Conservation (phyloP, 23 tunicate species). For the Botrylloides violaceus region DNA sequence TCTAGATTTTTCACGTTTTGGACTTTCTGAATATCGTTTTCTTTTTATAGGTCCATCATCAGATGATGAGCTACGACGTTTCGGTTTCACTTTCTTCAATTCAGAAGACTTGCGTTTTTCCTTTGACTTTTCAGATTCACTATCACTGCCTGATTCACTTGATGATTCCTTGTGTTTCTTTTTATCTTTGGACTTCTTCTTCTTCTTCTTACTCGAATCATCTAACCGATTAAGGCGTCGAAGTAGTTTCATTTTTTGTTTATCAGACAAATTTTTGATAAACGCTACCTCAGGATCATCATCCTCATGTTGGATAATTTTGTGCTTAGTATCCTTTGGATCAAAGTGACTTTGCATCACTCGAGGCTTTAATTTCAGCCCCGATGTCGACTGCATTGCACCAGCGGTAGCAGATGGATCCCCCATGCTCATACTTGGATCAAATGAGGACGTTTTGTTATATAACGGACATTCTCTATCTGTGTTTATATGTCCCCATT, state of each 20-base stretch:
- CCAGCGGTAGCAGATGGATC: slow-evolving; percentile 23
- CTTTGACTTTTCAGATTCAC: slow-evolving; percentile 6
- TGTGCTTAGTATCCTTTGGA: slow-evolving; percentile 42
- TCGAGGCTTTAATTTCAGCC: slow-evolving; percentile 47
- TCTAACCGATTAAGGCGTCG: slow-evolving; percentile 62
- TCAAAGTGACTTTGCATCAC: slow-evolving; percentile 63
- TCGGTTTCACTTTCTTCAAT: background rate
- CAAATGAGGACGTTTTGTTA: slow-evolving; percentile 86
- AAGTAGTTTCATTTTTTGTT: slow-evolving; percentile 80
- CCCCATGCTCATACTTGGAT: slow-evolving; percentile 50
- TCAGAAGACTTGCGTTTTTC: background rate
- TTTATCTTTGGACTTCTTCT: slow-evolving; percentile 28
- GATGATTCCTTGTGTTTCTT: slow-evolving; percentile 9
- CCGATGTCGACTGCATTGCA: slow-evolving; percentile 24
- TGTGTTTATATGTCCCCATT: slow-evolving; percentile 99
- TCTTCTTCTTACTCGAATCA: slow-evolving; percentile 7
- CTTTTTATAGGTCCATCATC: slow-evolving; percentile 1
- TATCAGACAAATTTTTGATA: slow-evolving; percentile 63
- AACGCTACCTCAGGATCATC: slow-evolving; percentile 86
- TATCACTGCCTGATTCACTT: background rate
- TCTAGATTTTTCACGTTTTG: background rate
- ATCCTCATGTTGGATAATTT: slow-evolving; percentile 44
- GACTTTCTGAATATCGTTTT: background rate
- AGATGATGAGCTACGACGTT: background rate
- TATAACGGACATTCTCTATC: slow-evolving; percentile 94